phyloP scores from a whole-genome alignment of 2,888 invertebrate species.

The Ormyrus pomaceus region DNA sequence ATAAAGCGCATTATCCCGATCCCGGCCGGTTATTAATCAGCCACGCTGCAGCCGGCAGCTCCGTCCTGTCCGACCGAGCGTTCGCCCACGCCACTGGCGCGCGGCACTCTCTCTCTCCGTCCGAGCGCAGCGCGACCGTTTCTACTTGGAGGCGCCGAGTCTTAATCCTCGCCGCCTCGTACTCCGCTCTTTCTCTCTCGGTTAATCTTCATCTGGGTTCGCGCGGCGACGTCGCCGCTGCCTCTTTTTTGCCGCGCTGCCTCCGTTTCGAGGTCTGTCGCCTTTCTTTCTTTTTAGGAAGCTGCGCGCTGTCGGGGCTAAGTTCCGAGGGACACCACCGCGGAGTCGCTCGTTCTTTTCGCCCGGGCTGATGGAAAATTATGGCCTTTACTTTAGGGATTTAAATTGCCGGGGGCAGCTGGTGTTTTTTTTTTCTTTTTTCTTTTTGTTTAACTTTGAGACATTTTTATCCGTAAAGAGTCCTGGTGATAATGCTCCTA shows the following conservation, averaged over 20 bases:
- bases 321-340: background rate
- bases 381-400: background rate
- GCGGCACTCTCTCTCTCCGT: background rate
- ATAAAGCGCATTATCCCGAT: slow-evolving; percentile 13
- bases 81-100: slow-evolving; percentile 9
- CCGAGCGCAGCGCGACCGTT: slow-evolving; percentile 32
- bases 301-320: background rate
- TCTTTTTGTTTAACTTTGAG: too few relatives aligned
- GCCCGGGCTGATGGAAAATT: background rate
- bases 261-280: background rate
- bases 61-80: slow-evolving; percentile 9
- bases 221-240: too few relatives aligned
- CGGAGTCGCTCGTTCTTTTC: background rate
- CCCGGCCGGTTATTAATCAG: slow-evolving; percentile 24
- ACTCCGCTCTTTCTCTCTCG: background rate
- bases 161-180: slow-evolving; percentile 22
- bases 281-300: background rate
- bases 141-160: slow-evolving; percentile 17
- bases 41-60: too few relatives aligned
- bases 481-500: too few relatives aligned
- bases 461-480: too few relatives aligned
- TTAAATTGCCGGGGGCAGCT: background rate
- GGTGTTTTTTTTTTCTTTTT: too few relatives aligned
- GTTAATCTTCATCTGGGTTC: slow-evolving; percentile 35
- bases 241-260: background rate